Evolutionary conservation across 1,140 invertebrate species (phyloP), one percentile per base, ranked within the genome.

Genomic region (Drosophila pruinosa): DNA sequence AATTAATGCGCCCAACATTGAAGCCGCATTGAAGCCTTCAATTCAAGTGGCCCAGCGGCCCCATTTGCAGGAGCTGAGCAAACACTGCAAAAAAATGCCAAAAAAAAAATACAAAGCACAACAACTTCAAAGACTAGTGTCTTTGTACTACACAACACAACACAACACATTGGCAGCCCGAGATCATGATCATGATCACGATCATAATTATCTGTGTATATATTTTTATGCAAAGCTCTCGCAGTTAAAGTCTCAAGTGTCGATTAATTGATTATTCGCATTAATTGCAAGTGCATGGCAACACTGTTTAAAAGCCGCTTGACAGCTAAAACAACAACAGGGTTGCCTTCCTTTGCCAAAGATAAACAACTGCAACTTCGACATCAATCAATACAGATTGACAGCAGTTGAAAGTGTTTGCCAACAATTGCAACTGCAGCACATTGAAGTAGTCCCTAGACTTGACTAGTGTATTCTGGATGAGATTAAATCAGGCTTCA

Each of bases 41-140:
- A 83, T 79, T 83, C 75, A 59, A 83, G 79, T 83, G 65, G 19
- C 26, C 59, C n/a, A n/a, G 31, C 52, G 43, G 52, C 52, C 34
- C 50, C 74, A 62, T 75, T 75, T 53, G 59, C 78, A 83, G 79
- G 75, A 83, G 79, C 78, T 77, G 48, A 38, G 63, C 79, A 83
- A 83, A 83, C 75, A 83, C 75, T 78, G 26, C 21, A n/a, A 24
- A 48, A 26, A 17, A 31, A 52, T 21, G 12, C 28, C 28, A 10
- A 7, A 17, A 14, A 56, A 6, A 34, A 14, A 38, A 21, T 26
- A n/a, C 26, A 6, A 34, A 54, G 38, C 34, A 21, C 34, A 21
- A 54, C 36, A 53, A 36, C 15, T 19, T 19, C 21, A 14, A 17
- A 24, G 28, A n/a, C 2, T 14, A 26, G 53, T 19, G 8, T 50